Percentiles rank a stretch among this genome's conserved stretches.
These are phyloP conservation scores for Thalpophila matura DNA, from an alignment of 2,888 invertebrate species.

Conservation along the genomic window DNA sequence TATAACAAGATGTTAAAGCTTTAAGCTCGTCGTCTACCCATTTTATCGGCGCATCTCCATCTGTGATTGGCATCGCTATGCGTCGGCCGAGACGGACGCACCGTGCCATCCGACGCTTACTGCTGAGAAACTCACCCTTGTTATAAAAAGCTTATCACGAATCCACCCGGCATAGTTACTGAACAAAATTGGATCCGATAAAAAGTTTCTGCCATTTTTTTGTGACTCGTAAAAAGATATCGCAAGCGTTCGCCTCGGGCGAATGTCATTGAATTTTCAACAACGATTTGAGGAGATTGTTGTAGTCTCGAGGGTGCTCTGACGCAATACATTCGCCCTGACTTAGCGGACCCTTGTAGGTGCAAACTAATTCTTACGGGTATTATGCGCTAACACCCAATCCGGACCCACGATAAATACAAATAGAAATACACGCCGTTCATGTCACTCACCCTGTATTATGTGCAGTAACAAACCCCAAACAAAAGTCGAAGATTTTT, in stretches of 20 bases:
- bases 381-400: constrained; percentile 50
- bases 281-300: constrained; percentile 76
- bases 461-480: constrained; percentile 27
- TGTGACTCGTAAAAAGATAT: constrained; percentile 80
- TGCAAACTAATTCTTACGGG: constrained; percentile 71
- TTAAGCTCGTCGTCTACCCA: constrained; percentile 47
- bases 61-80: constrained; percentile 58
- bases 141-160: constrained; percentile 82
- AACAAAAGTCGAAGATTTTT: constrained; percentile 36
- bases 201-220: constrained; percentile 80
- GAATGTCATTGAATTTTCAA: constrained; percentile 81
- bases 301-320: constrained; percentile 66
- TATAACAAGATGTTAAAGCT: constrained; percentile 43
- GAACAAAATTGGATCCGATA: constrained; percentile 83
- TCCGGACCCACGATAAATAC: constrained; percentile 16
- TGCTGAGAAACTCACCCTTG: constrained; percentile 69
- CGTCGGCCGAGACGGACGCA: constrained; percentile 32
- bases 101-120: constrained; percentile 30
- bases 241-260: constrained; percentile 72
- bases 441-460: constrained; percentile 18
- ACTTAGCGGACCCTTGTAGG: constrained; percentile 63
- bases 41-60: constrained; percentile 51
- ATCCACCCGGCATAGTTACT: constrained; percentile 80
- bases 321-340: constrained; percentile 67
- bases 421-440: too few species aligned